Evolutionary conservation across 2,888 invertebrate species (phyloP).

Genomic region (Zelleria hepariella): DNA sequence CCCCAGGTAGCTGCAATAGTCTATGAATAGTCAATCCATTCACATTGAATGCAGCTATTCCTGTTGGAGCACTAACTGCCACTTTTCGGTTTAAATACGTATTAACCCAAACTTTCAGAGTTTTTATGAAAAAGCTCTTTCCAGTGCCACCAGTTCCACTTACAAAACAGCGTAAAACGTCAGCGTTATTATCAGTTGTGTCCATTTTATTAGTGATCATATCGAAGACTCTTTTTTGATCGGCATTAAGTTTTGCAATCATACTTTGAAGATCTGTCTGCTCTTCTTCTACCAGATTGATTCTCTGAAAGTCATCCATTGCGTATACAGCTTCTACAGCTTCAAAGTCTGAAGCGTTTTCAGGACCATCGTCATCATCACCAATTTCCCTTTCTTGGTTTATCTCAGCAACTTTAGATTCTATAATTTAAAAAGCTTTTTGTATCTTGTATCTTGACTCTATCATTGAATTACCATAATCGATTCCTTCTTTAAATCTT

Average conservation of each 20-base stretch:
- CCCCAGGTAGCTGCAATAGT: conserved; percentile 26
- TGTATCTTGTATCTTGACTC: conserved; percentile 10
- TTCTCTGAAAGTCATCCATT: conserved; percentile 16
- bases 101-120: conserved; percentile 22
- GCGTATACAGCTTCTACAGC: conserved; percentile 18
- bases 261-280: conserved; percentile 12
- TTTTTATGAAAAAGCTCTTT: conserved; percentile 26
- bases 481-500: conserved; percentile 12
- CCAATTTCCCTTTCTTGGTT: conserved; percentile 13
- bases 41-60: conserved; percentile 31
- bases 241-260: conserved; percentile 20
- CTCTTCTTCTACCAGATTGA: conserved; percentile 13
- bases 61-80: conserved; percentile 25
- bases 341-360: conserved; percentile 18
- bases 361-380: conserved; percentile 16
- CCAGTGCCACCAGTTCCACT: conserved; percentile 26
- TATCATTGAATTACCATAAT: conserved; percentile 11
- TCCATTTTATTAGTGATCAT: conserved; percentile 14
- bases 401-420: conserved; percentile 14
- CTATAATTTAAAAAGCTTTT: conserved; percentile 13
- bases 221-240: conserved; percentile 23
- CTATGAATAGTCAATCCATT: conserved; percentile 28
- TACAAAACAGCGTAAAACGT: conserved; percentile 13
- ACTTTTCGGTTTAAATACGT: conserved; percentile 20
- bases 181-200: conserved; percentile 6